These are phyloP conservation scores for Syngnathus typhle DNA, from an alignment of 2,113 vertebrate species.

Conservation along the genomic window DNA sequence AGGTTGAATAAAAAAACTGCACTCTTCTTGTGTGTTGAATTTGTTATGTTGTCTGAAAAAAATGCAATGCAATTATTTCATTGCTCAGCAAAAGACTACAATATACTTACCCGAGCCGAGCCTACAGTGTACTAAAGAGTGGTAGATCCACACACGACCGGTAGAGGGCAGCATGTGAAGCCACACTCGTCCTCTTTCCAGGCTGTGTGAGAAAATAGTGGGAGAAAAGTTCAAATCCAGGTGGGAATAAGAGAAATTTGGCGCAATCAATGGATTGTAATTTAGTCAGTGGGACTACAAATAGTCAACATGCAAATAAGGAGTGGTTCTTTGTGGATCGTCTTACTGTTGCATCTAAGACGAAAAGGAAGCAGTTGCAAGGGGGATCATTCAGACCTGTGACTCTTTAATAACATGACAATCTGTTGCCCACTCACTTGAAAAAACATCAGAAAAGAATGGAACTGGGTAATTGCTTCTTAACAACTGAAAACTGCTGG, in stretches of 20 bases:
- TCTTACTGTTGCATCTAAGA: slow-evolving; percentile 23
- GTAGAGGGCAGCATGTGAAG: slow-evolving; percentile 2
- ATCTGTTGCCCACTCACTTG: slow-evolving; percentile 24
- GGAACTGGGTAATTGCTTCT: slow-evolving; percentile 6
- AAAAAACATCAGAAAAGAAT: slow-evolving; percentile 27
- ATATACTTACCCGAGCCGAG: too few species aligned
- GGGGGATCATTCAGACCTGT: slow-evolving; percentile 29
- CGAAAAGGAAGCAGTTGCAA: background rate
- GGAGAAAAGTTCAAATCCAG: background rate
- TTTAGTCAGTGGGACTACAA: too few species aligned
- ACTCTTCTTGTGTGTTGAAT: too few species aligned
- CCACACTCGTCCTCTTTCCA: background rate
- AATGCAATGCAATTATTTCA: too few species aligned
- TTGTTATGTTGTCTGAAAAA: too few species aligned
- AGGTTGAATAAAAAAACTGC: too few species aligned
- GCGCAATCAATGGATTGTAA: too few species aligned
- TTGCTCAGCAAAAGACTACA: too few species aligned
- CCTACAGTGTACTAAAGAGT: background rate
- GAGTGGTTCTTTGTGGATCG: slow-evolving; percentile 17
- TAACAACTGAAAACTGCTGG: slow-evolving; percentile 1
- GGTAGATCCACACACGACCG: background rate
- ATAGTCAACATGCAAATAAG: slow-evolving; percentile 12
- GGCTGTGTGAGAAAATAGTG: background rate
- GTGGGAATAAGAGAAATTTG: background rate
- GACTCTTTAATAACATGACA: slow-evolving; percentile 31